phyloP scores from a whole-genome alignment of 2,888 invertebrate genomes.

The Patella pellucida region DNA sequence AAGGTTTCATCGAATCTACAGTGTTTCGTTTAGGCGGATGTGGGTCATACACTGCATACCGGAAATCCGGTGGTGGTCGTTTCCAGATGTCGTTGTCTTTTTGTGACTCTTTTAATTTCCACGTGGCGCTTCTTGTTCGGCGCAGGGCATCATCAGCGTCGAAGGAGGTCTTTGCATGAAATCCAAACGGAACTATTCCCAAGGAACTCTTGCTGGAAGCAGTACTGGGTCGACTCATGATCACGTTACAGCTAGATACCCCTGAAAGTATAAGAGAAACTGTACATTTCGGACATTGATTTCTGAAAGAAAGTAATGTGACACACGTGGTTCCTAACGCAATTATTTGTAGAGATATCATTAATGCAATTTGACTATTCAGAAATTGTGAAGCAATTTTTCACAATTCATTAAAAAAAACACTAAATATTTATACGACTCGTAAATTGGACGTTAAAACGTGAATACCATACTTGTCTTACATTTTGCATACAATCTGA shows the following conservation, averaged over 20 bases:
- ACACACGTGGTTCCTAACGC: too few relatives aligned
- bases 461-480: too few relatives aligned
- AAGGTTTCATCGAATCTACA: constrained; percentile 63
- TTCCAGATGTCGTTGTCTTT: constrained; percentile 63
- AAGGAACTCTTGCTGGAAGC: constrained; percentile 40
- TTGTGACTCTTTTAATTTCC: constrained; percentile 27
- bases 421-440: too few relatives aligned
- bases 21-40: constrained; percentile 66
- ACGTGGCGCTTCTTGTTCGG: constrained; percentile 54
- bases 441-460: too few relatives aligned
- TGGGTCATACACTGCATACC: constrained; percentile 54
- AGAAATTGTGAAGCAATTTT: too few relatives aligned
- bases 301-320: too few relatives aligned
- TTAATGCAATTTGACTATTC: too few relatives aligned
- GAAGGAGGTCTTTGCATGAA: constrained; percentile 60
- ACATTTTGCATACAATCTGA: too few relatives aligned
- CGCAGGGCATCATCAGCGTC: constrained; percentile 60
- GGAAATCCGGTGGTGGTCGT: constrained; percentile 66
- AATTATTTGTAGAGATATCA: too few relatives aligned
- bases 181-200: constrained; percentile 58
- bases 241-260: background rate
- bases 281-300: too few relatives aligned
- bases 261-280: too few relatives aligned
- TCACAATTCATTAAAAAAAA: too few relatives aligned
- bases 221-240: background rate